Percentiles rank a stretch among this genome's conserved stretches.
Evolutionary conservation across 2,888 invertebrate species (phyloP).

Genomic region (Andrena trimmerana): DNA sequence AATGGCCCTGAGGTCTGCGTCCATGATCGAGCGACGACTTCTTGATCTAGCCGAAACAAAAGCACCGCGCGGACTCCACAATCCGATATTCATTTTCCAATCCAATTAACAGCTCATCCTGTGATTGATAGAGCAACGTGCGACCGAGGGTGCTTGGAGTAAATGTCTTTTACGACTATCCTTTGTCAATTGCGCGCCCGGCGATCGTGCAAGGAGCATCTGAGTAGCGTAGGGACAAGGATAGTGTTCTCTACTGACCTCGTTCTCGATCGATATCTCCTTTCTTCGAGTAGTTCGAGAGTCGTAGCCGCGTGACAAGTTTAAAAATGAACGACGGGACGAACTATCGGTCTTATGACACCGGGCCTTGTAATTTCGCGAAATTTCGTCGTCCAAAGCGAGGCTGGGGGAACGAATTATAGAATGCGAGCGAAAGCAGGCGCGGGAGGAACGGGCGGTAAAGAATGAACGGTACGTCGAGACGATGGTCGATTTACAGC

Average conservation of each 20-base stretch:
- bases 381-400: background rate
- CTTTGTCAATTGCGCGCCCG: constrained; percentile 14
- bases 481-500: constrained; percentile 23
- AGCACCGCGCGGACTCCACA: background rate
- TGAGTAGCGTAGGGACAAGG: constrained; percentile 35
- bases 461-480: constrained; percentile 6
- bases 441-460: background rate
- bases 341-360: constrained; percentile 65
- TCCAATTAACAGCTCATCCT: background rate
- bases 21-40: background rate
- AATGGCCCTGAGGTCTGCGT: constrained; percentile 36
- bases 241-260: constrained; percentile 66
- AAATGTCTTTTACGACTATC: background rate
- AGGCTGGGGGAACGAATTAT: constrained; percentile 20
- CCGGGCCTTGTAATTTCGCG: constrained; percentile 64
- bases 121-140: background rate
- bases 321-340: constrained; percentile 14
- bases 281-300: constrained; percentile 50
- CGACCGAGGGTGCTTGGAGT: background rate
- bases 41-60: background rate
- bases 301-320: constrained; percentile 30
- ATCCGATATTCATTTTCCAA: background rate
- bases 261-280: constrained; percentile 65
- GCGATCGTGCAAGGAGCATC: background rate
- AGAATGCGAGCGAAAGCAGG: constrained; percentile 33